Evolutionary conservation across 2,888 invertebrate genomes (phyloP).

Genomic region (Acleris cristana): DNA sequence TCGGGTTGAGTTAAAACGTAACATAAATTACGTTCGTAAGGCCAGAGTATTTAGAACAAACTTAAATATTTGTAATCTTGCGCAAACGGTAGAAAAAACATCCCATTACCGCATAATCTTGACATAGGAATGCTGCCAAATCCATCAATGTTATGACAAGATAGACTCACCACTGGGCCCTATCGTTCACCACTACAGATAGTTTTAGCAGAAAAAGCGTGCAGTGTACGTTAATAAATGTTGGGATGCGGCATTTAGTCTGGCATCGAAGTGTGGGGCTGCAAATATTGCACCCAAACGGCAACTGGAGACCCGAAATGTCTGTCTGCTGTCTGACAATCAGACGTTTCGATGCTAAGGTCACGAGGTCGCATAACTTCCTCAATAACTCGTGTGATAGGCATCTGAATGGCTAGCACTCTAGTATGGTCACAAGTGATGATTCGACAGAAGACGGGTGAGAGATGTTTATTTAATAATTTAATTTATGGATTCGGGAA

Average conservation of each 20-base stretch:
- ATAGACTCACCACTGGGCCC: neutral
- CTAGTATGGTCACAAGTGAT: neutral
- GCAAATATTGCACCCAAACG: constrained; percentile 43
- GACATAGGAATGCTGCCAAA: constrained; percentile 19
- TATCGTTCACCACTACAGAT: constrained; percentile 3
- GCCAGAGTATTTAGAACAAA: constrained; percentile 11
- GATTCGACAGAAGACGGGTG: neutral
- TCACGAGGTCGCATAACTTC: constrained; percentile 34
- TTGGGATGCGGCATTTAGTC: constrained; percentile 43
- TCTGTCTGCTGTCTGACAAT: constrained; percentile 39
- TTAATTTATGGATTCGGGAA: neutral
- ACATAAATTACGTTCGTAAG: constrained; percentile 12
- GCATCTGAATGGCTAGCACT: constrained; percentile 8
- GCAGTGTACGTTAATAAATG: constrained; percentile 18
- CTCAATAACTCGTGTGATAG: constrained; percentile 21
- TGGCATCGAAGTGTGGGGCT: constrained; percentile 67
- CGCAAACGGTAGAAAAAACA: constrained; percentile 10
- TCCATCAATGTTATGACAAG: constrained; percentile 30
- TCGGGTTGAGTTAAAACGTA: constrained; percentile 9
- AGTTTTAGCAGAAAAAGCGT: constrained; percentile 2
- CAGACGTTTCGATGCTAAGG: constrained; percentile 24
- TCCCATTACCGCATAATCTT: constrained; percentile 18
- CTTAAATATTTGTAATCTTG: constrained; percentile 14
- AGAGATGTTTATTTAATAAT: neutral
- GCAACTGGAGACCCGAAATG: constrained; percentile 48